These are phyloP conservation scores for Pycnomerus fuliginosus DNA, from an alignment of 2,888 invertebrate species.

Conservation along the genomic window DNA sequence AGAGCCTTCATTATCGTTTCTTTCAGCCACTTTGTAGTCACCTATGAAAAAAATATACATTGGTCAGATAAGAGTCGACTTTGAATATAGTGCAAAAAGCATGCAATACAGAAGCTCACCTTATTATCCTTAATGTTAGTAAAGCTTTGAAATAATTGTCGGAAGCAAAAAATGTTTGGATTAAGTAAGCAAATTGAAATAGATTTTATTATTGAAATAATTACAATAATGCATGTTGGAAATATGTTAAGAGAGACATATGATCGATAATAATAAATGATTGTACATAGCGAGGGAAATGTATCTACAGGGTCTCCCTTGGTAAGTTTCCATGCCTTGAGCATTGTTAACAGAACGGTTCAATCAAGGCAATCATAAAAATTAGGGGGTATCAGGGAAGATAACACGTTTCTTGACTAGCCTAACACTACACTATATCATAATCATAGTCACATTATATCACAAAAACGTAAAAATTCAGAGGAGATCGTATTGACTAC, in stretches of 20 bases:
- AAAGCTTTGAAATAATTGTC: constrained; percentile 7
- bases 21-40: constrained; percentile 26
- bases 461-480: constrained; percentile 39
- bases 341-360: constrained; percentile 16
- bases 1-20: constrained; percentile 27
- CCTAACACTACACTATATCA: constrained; percentile 35
- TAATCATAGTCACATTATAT: constrained; percentile 37
- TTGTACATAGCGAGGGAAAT: constrained; percentile 43
- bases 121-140: constrained; percentile 12
- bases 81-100: constrained; percentile 6
- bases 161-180: constrained; percentile 18
- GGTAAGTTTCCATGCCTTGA: constrained; percentile 16
- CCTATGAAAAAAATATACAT: constrained; percentile 27
- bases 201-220: constrained; percentile 45
- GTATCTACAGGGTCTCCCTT: constrained; percentile 23
- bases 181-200: constrained; percentile 47
- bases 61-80: constrained; percentile 1
- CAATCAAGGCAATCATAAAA: constrained; percentile 9
- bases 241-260: constrained; percentile 24
- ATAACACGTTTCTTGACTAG: constrained; percentile 12
- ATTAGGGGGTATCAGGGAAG: constrained; percentile 6
- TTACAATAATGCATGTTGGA: constrained; percentile 25
- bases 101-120: constrained; percentile 32
- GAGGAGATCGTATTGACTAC: constrained; percentile 39
- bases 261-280: constrained; percentile 38